Evolutionary conservation across 2,113 vertebrate genomes (phyloP).

Genomic region (Tichodroma muraria): DNA sequence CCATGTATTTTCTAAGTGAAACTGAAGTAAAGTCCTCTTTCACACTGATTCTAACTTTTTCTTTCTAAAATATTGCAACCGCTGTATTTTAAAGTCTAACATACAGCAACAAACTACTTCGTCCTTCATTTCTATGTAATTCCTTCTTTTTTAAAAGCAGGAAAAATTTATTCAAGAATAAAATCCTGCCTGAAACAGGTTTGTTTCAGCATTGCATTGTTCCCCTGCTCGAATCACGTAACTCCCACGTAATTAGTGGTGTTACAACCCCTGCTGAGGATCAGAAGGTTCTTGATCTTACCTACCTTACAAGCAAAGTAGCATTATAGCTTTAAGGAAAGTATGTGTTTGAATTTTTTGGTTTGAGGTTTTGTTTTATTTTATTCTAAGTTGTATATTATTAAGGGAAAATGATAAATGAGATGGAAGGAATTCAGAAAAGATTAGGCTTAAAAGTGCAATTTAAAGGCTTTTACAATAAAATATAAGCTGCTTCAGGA

Average conservation of each 20-base stretch:
- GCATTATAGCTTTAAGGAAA: not conserved
- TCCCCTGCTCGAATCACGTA: not conserved
- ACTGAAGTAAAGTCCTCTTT: not conserved
- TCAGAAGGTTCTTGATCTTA: not conserved
- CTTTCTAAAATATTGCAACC: not conserved
- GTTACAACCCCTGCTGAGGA: not conserved
- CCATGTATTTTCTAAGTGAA: not conserved
- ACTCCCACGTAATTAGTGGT: accelerated
- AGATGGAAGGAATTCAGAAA: not conserved
- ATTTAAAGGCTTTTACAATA: not conserved
- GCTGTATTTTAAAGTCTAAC: not conserved
- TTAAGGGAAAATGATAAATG: not conserved
- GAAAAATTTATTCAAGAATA: not conserved
- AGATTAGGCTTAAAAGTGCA: not conserved
- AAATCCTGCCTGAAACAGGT: not conserved
- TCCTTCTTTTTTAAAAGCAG: not conserved
- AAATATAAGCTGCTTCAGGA: not conserved
- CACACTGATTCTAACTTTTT: not conserved
- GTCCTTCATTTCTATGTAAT: not conserved
- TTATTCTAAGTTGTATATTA: not conserved
- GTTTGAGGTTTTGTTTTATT: not conserved
- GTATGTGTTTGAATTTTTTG: not conserved
- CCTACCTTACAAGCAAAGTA: not conserved
- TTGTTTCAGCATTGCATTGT: not conserved
- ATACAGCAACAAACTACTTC: not conserved